Conservation (phyloP, 2,888 invertebrate genomes). For the Xanthia togata region DNA sequence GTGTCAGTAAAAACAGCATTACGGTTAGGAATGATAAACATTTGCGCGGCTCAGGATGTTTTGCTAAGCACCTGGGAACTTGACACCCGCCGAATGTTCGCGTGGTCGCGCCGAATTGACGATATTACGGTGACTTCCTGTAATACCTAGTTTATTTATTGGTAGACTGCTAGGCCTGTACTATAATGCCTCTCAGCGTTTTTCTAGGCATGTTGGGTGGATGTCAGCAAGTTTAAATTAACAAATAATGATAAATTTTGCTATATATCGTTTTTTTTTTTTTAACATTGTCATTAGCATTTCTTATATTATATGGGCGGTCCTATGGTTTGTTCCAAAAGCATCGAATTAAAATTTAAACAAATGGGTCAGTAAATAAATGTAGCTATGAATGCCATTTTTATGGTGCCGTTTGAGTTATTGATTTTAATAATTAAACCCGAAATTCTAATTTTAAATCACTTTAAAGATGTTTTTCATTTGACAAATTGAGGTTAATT, state of each 20-base stretch:
- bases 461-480: not conserved
- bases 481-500: too few relatives aligned
- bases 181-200: not conserved
- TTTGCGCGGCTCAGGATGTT: constrained; percentile 63
- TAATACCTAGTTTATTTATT: constrained; percentile 4
- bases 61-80: constrained; percentile 45
- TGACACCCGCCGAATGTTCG: constrained; percentile 31
- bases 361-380: not conserved
- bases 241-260: not conserved
- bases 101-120: constrained; percentile 32
- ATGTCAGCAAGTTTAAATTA: not conserved
- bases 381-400: not conserved
- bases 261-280: not conserved
- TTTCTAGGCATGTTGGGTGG: not conserved
- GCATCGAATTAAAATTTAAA: not conserved
- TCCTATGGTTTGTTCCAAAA: not conserved
- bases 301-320: not conserved
- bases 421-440: not conserved
- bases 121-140: constrained; percentile 5
- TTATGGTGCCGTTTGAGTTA: too few relatives aligned
- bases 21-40: constrained; percentile 67
- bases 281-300: not conserved
- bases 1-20: constrained; percentile 41
- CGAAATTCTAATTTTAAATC: not conserved
- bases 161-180: constrained; percentile 2